These are phyloP conservation scores for Apeltes quadracus DNA, from an alignment of 2,113 vertebrate genomes.

Conservation along the genomic window DNA sequence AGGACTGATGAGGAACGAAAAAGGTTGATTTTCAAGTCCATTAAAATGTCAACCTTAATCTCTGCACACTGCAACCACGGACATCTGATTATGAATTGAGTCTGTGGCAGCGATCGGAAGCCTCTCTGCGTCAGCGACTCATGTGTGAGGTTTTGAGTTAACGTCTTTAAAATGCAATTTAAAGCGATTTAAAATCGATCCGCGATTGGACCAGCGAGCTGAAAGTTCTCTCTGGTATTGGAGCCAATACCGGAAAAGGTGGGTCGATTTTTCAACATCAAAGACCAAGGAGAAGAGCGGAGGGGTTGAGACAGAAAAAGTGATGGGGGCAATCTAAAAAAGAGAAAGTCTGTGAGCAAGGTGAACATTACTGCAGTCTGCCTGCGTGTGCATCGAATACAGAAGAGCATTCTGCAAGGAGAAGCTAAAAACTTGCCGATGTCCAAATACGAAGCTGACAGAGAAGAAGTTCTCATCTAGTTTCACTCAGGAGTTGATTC, in stretches of 20 bases:
- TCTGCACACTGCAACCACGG: conserved; percentile 7
- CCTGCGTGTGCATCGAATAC: conserved; percentile 15
- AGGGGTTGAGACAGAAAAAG: not conserved
- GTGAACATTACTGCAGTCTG: not conserved
- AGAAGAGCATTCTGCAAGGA: conserved; percentile 3
- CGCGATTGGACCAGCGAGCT: conserved; percentile 8
- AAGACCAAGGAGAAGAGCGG: conserved; percentile 27
- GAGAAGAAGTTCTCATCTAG: conserved; percentile 20
- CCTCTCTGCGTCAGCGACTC: conserved; percentile 16
- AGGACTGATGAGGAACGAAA: not conserved
- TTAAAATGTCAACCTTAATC: conserved; percentile 48
- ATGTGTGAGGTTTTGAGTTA: conserved; percentile 2
- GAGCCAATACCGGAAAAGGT: conserved; percentile 3
- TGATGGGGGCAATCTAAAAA: not conserved
- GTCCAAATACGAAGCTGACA: conserved; percentile 15
- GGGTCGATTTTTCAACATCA: conserved; percentile 6
- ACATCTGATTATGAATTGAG: conserved; percentile 35
- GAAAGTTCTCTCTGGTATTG: conserved; percentile 1
- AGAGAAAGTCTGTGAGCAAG: not conserved
- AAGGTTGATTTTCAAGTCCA: conserved; percentile 20
- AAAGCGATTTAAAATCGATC: conserved; percentile 14
- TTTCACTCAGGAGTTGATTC: conserved; percentile 12
- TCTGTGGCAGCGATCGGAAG: not conserved
- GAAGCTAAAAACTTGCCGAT: not conserved
- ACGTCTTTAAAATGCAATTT: not conserved